These are phyloP conservation scores for Silurus glanis DNA, from an alignment of 2,113 vertebrate species.

Conservation along the genomic window DNA sequence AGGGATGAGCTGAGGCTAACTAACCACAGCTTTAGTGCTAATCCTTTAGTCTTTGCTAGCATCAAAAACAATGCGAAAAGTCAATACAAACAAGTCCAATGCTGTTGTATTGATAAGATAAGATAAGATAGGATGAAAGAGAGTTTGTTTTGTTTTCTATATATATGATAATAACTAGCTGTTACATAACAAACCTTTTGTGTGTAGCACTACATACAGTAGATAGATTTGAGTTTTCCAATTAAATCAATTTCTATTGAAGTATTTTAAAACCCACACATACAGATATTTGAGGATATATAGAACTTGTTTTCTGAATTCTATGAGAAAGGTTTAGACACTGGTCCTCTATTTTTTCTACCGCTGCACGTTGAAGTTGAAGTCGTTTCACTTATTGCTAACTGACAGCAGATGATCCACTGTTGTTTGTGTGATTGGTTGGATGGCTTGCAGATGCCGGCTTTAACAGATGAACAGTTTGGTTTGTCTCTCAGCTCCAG, in stretches of 20 bases:
- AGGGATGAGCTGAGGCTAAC: neutral
- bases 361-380: neutral
- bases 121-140: neutral
- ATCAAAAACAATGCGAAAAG: neutral
- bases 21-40: neutral
- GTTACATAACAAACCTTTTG: neutral
- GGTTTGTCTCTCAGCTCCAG: slow-evolving; percentile 24
- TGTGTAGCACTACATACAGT: neutral
- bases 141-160: too few relatives aligned
- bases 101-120: neutral
- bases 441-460: slow-evolving; percentile 44
- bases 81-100: neutral
- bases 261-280: neutral
- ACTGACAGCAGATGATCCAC: slow-evolving; percentile 48
- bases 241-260: neutral
- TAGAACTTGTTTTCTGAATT: slow-evolving; percentile 8
- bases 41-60: neutral
- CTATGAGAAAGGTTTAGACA: neutral
- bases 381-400: slow-evolving; percentile 30
- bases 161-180: too few relatives aligned
- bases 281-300: neutral
- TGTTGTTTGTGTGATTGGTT: slow-evolving; percentile 39
- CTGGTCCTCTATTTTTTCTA: neutral
- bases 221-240: too few relatives aligned
- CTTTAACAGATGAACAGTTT: slow-evolving; percentile 19